Evolutionary conservation across 2,113 vertebrate genomes (phyloP).

Genomic region (Hippopotamus amphibius): DNA sequence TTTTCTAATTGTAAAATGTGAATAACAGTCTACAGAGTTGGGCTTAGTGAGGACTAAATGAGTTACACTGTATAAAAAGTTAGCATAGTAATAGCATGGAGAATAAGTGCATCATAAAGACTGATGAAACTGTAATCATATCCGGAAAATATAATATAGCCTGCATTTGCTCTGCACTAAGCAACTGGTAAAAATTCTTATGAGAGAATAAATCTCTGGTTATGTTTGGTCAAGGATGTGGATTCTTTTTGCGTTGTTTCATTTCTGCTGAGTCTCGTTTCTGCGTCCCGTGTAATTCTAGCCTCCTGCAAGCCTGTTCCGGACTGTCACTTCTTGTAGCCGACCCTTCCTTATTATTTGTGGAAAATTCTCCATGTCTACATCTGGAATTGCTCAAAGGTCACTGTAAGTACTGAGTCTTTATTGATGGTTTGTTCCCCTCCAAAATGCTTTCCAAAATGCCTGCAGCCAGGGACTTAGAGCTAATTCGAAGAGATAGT

Average conservation of each 20-base stretch:
- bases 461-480: constrained; percentile 13
- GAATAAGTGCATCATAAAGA: background rate
- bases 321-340: background rate
- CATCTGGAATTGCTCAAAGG: constrained; percentile 77
- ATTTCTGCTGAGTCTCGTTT: constrained; percentile 38
- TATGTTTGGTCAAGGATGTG: constrained; percentile 33
- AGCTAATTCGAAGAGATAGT: background rate
- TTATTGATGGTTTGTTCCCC: constrained; percentile 63
- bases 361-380: constrained; percentile 58
- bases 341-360: constrained; percentile 27
- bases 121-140: background rate
- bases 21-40: background rate
- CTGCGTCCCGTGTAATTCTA: constrained; percentile 36
- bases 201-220: background rate
- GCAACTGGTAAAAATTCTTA: background rate
- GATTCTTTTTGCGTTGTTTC: constrained; percentile 44
- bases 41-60: constrained; percentile 1
- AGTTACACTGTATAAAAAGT: background rate
- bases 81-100: background rate
- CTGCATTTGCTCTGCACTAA: background rate
- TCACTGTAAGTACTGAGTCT: constrained; percentile 68
- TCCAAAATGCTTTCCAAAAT: constrained; percentile 53
- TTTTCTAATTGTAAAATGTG: constrained; percentile 53
- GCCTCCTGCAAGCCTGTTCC: background rate
- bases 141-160: constrained; percentile 13